A percentile compares a stretch with the other conserved stretches of the same genome.
Evolutionary conservation across 2,113 vertebrate genomes (phyloP).

Genomic region (Aegypius monachus): DNA sequence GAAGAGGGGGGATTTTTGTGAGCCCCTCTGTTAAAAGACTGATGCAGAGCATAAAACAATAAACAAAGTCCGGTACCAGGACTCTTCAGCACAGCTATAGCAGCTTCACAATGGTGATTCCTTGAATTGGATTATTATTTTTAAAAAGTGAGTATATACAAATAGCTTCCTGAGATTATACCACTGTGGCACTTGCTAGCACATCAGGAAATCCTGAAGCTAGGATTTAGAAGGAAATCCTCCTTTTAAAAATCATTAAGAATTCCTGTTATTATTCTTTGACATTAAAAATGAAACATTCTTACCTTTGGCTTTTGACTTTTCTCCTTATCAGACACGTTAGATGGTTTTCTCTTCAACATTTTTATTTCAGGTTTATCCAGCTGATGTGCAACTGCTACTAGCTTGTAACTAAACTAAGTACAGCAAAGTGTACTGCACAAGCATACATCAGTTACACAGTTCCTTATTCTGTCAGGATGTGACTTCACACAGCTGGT

Average conservation of each 20-base stretch:
- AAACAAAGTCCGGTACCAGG: neutral
- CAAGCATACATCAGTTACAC: neutral
- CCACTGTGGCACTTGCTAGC: neutral
- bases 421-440: neutral
- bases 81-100: neutral
- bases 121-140: neutral
- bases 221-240: neutral
- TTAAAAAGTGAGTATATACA: neutral
- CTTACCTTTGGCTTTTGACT: slow-evolving; percentile 85
- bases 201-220: neutral
- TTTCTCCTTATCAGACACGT: slow-evolving; percentile 82
- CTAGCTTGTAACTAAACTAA: neutral
- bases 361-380: slow-evolving; percentile 63
- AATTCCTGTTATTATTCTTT: neutral
- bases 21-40: neutral
- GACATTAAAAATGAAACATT: neutral
- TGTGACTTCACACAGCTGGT: slow-evolving; percentile 55
- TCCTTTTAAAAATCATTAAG: neutral
- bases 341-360: slow-evolving; percentile 85
- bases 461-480: slow-evolving; percentile 74
- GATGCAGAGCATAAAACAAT: neutral
- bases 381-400: neutral
- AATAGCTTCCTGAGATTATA: neutral
- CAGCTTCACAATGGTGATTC: neutral
- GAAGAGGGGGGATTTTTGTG: neutral